Base-by-base conservation (phyloP, 2,113 vertebrate genomes). In the Hippocampus comes region DNA sequence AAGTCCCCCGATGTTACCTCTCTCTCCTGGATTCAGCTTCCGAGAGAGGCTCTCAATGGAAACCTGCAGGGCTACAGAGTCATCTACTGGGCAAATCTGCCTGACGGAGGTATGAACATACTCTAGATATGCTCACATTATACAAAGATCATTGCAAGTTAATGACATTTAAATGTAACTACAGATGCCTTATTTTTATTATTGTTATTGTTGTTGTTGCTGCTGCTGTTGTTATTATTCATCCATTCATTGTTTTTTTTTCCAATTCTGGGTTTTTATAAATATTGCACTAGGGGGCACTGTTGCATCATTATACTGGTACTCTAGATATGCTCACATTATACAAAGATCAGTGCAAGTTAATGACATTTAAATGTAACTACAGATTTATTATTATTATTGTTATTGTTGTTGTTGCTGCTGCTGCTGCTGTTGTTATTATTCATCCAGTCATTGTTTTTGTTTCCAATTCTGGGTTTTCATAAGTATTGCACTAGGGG, bases 71-170 rank as follows among this genome's bases (percentile, higher is more conserved):
- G 97, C 12, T 99, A 98, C 91, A 90, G 96, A 66, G 95, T 99
- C 78, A 99, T 99, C 82, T 99, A 96, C 92, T 99, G 96, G 96
- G 96, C 97, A 80, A 99, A 99, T 81, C 95, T 99, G 84, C 93
- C 96, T 74, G 97, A 99, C 0, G 97, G 97, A 95, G 97, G 97
- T 98, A 87, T n/a, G 1, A 27, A 23, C 56, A 41, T 1, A 57
- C 4, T 48, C 14, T 38, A 38, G 34, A 38, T 38, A 38, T 38
- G 34, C 34, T 38, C 6, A 64, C n/a, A 49, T 38, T 5, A 67
- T 55, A n/a, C 27, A 49, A 6, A 27, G 41, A 76, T 59, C n/a
- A 3, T 25, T 49, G 27, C 3, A 18, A 53, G 66, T 57, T 10
- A 61, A 15, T n/a, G 48, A 8, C 14, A 56, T 56, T 23, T 23